Evolutionary conservation across 2,113 vertebrate genomes (phyloP).

Genomic region (Polypterus senegalus): DNA sequence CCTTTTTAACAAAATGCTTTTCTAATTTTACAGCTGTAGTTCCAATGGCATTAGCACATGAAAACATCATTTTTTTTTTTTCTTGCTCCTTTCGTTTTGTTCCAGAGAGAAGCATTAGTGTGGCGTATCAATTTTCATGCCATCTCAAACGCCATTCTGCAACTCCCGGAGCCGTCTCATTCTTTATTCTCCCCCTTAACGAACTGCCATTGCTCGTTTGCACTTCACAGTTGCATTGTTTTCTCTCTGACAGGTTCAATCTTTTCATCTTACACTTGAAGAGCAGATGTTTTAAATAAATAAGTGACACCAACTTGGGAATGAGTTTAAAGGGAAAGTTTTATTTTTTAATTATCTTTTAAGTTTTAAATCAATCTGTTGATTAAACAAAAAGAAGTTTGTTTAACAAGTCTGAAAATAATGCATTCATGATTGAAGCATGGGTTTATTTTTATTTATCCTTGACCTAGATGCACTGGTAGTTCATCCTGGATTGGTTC

Average conservation of each 20-base stretch:
- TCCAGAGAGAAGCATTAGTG: slow-evolving; percentile 21
- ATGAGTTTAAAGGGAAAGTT: too few relatives aligned
- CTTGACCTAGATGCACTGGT: too few relatives aligned
- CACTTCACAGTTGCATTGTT: slow-evolving; percentile 1
- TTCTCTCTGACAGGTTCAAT: slow-evolving; percentile 3
- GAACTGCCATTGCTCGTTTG: slow-evolving; percentile 28
- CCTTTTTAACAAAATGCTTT: slow-evolving; percentile 6
- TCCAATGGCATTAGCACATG: slow-evolving; percentile 14
- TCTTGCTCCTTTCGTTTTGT: slow-evolving; percentile 16
- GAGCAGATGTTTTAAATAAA: slow-evolving; percentile 36
- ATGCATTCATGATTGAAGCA: too few relatives aligned
- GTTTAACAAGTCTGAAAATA: too few relatives aligned
- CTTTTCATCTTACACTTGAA: slow-evolving; percentile 16
- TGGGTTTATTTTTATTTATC: too few relatives aligned
- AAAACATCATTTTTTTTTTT: slow-evolving; percentile 23
- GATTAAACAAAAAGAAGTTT: too few relatives aligned
- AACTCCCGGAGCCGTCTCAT: slow-evolving; percentile 16
- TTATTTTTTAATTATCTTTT: slow-evolving; percentile 29
- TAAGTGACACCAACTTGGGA: background rate
- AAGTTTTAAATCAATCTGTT: too few relatives aligned
- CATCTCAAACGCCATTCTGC: slow-evolving; percentile 24
- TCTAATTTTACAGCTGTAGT: slow-evolving; percentile 25
- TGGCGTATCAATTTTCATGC: slow-evolving; percentile 18
- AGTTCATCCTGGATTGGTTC: too few relatives aligned
- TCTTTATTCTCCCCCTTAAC: slow-evolving; percentile 13